These are phyloP conservation scores for Micropterix aruncella DNA, from an alignment of 2,888 invertebrate species.

Conservation along the genomic window DNA sequence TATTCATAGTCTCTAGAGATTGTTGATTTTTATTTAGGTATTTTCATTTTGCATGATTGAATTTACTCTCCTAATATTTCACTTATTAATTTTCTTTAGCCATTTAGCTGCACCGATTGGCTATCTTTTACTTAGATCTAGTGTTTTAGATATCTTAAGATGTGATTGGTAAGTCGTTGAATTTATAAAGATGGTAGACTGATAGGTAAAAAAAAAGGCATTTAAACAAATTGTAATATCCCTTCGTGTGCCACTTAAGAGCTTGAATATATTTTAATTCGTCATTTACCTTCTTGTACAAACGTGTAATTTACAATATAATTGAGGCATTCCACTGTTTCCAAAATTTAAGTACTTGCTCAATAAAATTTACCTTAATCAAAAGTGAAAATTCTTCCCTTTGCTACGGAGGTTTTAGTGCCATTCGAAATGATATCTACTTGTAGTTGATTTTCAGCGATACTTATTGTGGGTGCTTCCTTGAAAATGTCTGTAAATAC, in stretches of 20 bases:
- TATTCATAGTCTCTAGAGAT: no score
- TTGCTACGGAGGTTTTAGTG: conserved; percentile 9
- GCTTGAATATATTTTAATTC: not conserved
- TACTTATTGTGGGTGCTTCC: conserved; percentile 11
- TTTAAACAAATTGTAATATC: not conserved
- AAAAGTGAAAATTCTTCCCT: not conserved
- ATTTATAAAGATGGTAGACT: not conserved
- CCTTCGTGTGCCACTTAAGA: not conserved
- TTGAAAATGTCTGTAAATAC: conserved; percentile 12
- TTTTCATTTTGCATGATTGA: no score
- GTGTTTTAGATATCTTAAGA: not conserved
- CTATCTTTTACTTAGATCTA: not conserved
- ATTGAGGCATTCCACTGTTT: not conserved
- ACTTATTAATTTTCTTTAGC: no score
- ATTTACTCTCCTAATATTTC: no score
- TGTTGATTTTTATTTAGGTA: no score
- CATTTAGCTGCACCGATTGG: not conserved
- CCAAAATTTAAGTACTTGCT: not conserved
- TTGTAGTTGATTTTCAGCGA: conserved; percentile 9
- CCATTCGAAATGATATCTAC: conserved; percentile 12
- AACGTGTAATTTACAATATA: not conserved
- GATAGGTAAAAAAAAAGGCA: not conserved
- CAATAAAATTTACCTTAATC: not conserved
- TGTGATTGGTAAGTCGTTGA: not conserved
- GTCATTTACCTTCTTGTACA: not conserved